Evolutionary conservation across 2,113 vertebrate species (phyloP).

Genomic region (Tragelaphus imberbis): DNA sequence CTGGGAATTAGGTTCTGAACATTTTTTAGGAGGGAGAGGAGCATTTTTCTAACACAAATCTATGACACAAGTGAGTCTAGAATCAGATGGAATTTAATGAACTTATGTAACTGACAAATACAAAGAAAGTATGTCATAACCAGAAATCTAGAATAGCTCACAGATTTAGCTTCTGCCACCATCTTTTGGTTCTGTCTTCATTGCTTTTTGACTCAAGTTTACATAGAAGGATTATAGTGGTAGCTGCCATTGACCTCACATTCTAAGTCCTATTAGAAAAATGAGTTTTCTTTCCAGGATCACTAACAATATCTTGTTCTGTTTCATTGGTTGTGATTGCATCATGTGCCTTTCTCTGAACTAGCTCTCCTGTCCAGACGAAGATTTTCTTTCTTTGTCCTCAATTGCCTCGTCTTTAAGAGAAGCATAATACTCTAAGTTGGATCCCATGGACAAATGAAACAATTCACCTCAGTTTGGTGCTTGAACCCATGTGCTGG

Average conservation of each 20-base stretch:
- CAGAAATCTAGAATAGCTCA: background rate
- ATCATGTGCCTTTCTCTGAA: background rate
- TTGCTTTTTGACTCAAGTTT: background rate
- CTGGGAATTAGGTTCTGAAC: background rate
- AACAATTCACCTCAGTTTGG: background rate
- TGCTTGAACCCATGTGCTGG: background rate
- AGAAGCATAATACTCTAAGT: background rate
- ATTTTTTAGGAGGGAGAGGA: background rate
- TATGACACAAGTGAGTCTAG: background rate
- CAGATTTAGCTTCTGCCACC: background rate
- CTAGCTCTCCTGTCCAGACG: accelerated
- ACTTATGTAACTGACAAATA: background rate
- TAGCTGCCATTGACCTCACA: background rate
- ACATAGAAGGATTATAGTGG: accelerated
- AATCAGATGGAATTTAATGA: background rate
- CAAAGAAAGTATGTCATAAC: background rate
- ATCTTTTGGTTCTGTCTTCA: background rate
- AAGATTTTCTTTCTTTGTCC: background rate
- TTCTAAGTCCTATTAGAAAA: background rate
- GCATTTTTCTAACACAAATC: background rate
- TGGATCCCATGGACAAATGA: background rate
- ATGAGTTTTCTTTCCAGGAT: background rate
- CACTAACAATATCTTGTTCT: too few relatives aligned
- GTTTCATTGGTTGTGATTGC: background rate
- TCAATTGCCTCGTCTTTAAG: background rate